Evolutionary conservation across 2,888 invertebrate genomes (phyloP).

Genomic region (Dryomyza anilis): DNA sequence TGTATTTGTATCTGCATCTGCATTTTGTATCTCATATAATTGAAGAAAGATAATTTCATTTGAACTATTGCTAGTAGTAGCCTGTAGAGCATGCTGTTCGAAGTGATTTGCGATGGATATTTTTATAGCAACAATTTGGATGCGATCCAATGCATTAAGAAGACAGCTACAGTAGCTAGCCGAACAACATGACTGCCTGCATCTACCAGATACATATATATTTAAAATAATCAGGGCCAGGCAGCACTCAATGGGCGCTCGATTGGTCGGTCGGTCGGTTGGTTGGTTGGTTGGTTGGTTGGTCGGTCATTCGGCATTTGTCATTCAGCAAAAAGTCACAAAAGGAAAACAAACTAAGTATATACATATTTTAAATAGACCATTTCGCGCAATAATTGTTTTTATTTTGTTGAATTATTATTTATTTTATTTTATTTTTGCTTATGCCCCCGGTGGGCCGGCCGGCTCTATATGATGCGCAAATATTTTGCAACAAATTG

Average conservation of each 20-base stretch:
- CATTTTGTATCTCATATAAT: no score
- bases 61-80: no score
- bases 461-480: background rate
- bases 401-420: constrained; percentile 32
- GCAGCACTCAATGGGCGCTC: constrained; percentile 16
- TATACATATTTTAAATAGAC: constrained; percentile 46
- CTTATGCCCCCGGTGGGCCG: background rate
- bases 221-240: constrained; percentile 21
- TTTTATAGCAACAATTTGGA: constrained; percentile 59
- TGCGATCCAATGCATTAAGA: constrained; percentile 58
- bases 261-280: no score
- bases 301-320: no score
- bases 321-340: constrained; percentile 18
- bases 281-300: no score
- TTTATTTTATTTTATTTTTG: background rate
- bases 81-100: background rate
- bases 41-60: no score
- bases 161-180: background rate
- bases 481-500: constrained; percentile 7
- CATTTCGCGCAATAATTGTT: constrained; percentile 53
- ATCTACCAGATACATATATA: no score
- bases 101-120: constrained; percentile 45
- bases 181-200: no score
- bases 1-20: background rate
- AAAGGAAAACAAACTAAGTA: background rate